Evolutionary conservation across 2,113 vertebrate species (phyloP), one percentile per base, ranked within the genome.

Genomic region (Malurus cyaneus): DNA sequence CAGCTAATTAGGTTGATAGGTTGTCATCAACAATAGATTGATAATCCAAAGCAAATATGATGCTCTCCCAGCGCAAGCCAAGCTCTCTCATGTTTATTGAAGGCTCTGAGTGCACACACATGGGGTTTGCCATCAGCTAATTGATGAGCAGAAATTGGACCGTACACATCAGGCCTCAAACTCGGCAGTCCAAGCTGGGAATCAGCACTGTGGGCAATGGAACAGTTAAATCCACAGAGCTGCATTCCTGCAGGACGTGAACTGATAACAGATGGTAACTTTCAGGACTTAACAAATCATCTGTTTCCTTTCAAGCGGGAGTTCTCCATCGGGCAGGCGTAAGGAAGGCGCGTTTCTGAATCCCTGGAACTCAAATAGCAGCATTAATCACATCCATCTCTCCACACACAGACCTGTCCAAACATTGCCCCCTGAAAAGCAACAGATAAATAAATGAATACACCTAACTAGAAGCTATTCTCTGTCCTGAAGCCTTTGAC

Each of bases 11-110:
- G 76, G 76, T 12, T 95, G 88, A 96, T 96, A 86, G 80, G 88
- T 83, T 96, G 95, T 80, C 86, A 96, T 80, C 96, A 95, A 96
- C 94, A 96, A 88, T 93, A 92, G 88, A 88, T 91, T 90, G 96
- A 92, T 92, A 96, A 96, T 93, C 77, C 91, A 95, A 95, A 96
- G 92, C 80, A 96, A 95, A 91, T 83, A 86, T 15, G 76, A 93
- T 67, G 87, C 80, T 96, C 80, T 86, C 79, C 36, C 77, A 70
- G 14, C 19, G 74, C 62, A 93, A 76, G 53, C 49, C 86, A 62
- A 85, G 65, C 57, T 60, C 89, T 13, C 47, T 76, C 42, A 6
- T 42, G 70, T 88, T 89, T 88, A 65, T 10, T 31, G 85, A 87
- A 80, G 80, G 88, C 79, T 93, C 70, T 19, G 62, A 82, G 70